Evolutionary conservation across 2,888 invertebrate genomes (phyloP).

Genomic region (Microchrysa polita): DNA sequence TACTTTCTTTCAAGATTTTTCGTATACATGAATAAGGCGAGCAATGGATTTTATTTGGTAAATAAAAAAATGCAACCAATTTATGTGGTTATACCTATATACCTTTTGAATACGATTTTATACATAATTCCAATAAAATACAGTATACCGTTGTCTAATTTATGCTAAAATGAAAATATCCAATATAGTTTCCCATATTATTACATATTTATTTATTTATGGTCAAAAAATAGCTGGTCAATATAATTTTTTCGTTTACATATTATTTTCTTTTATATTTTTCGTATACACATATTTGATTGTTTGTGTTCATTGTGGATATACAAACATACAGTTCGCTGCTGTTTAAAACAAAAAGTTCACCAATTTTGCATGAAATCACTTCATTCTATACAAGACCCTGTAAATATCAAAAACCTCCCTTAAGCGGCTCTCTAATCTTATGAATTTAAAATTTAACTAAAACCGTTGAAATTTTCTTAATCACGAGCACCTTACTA

Average conservation of each 20-base stretch:
- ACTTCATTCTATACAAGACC: slow-evolving; percentile 28
- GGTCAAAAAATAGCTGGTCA: background rate
- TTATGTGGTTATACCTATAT: too few species aligned
- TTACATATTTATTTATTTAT: slow-evolving; percentile 16
- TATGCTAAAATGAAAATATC: background rate
- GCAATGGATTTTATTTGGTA: slow-evolving; percentile 52
- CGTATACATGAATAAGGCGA: slow-evolving; percentile 57
- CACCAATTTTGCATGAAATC: background rate
- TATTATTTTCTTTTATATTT: slow-evolving; percentile 36
- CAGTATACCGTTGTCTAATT: too few species aligned
- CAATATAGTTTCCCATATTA: slow-evolving; percentile 7
- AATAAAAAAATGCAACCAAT: slow-evolving; percentile 9
- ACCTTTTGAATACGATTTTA: too few species aligned
- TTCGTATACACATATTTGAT: slow-evolving; percentile 50
- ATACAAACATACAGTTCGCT: slow-evolving; percentile 17
- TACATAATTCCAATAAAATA: too few species aligned
- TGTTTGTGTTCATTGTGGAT: slow-evolving; percentile 44
- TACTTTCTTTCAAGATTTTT: slow-evolving; percentile 51
- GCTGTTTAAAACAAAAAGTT: slow-evolving; percentile 19
- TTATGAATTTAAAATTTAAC: too few species aligned
- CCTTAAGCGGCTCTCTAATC: background rate
- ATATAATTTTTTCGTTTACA: background rate
- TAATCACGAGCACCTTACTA: too few species aligned
- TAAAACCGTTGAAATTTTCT: too few species aligned
- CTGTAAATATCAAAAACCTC: slow-evolving; percentile 27